phyloP scores from a whole-genome alignment of 2,797 vertebrate species.

The Synanceia verrucosa region DNA sequence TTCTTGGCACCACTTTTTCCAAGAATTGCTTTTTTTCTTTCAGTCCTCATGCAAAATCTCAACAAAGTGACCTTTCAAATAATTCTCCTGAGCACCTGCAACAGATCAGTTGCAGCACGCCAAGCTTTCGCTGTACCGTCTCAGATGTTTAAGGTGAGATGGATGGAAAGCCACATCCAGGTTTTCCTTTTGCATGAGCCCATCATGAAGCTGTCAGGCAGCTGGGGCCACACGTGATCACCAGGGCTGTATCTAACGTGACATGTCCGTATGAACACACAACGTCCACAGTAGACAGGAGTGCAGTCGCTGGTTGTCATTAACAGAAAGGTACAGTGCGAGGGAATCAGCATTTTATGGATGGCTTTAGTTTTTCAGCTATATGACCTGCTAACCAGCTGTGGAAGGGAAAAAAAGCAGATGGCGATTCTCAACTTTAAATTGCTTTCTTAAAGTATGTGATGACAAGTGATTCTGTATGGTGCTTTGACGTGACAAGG shows the following conservation, averaged over 20 bases:
- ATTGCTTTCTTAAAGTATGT: slow-evolving; percentile 23
- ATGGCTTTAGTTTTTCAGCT: slow-evolving; percentile 18
- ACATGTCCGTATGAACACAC: slow-evolving; percentile 30
- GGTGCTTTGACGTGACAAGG: slow-evolving; percentile 8
- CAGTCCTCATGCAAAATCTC: slow-evolving; percentile 17
- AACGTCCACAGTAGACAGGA: slow-evolving; percentile 5
- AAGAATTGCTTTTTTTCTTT: slow-evolving; percentile 15
- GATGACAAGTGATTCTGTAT: slow-evolving; percentile 40
- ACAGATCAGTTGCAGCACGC: slow-evolving; percentile 47
- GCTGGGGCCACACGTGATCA: slow-evolving; percentile 43
- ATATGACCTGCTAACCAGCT: slow-evolving; percentile 20
- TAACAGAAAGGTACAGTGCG: slow-evolving; percentile 12
- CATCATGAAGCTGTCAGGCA: slow-evolving; percentile 51
- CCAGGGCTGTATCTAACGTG: slow-evolving; percentile 31
- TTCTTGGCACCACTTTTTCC: slow-evolving; percentile 10
- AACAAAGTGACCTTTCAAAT: slow-evolving; percentile 38
- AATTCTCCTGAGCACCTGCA: slow-evolving; percentile 50
- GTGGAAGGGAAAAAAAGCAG: slow-evolving; percentile 42
- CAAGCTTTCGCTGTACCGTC: slow-evolving; percentile 55
- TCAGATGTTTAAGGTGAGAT: slow-evolving; percentile 69
- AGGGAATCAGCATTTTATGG: slow-evolving; percentile 16
- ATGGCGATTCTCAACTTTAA: slow-evolving; percentile 27
- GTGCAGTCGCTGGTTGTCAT: slow-evolving; percentile 41
- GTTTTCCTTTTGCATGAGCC: slow-evolving; percentile 50
- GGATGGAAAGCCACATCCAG: slow-evolving; percentile 40